A percentile compares a stretch with the other conserved stretches of the same genome.
These are phyloP conservation scores for Corythucha ciliata DNA, from an alignment of 2,888 invertebrate genomes.

Conservation along the genomic window DNA sequence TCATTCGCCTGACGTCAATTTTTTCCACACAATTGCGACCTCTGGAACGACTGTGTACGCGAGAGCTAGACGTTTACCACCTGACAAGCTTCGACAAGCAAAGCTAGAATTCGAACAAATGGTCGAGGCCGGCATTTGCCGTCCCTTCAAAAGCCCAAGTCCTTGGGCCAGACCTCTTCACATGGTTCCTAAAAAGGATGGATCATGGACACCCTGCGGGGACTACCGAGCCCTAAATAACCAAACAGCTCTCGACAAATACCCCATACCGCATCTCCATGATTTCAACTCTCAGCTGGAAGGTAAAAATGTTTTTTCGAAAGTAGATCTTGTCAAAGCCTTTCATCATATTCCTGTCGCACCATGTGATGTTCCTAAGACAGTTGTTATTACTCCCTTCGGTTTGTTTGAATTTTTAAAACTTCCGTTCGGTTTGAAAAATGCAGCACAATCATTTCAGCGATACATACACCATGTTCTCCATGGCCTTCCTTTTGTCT, in stretches of 20 bases:
- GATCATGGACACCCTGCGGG: slow-evolving; percentile 39
- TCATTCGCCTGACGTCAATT: not conserved
- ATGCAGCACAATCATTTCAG: slow-evolving; percentile 36
- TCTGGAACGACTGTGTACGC: slow-evolving; percentile 36
- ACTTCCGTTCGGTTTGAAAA: slow-evolving; percentile 31
- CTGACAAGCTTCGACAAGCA: slow-evolving; percentile 37
- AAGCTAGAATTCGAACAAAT: slow-evolving; percentile 14
- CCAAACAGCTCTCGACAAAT: slow-evolving; percentile 38
- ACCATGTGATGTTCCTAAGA: slow-evolving; percentile 26
- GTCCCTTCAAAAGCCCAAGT: slow-evolving; percentile 23
- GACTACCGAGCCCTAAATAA: slow-evolving; percentile 40
- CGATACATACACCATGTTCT: slow-evolving; percentile 34
- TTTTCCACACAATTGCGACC: slow-evolving; percentile 17
- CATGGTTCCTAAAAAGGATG: slow-evolving; percentile 19
- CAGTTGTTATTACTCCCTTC: slow-evolving; percentile 36
- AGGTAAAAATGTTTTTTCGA: slow-evolving; percentile 36
- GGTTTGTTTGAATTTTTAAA: slow-evolving; percentile 31
- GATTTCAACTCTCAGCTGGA: slow-evolving; percentile 35
- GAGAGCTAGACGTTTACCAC: slow-evolving; percentile 32
- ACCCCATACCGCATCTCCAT: slow-evolving; percentile 39
- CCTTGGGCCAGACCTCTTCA: slow-evolving; percentile 21
- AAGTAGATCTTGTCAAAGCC: slow-evolving; percentile 24
- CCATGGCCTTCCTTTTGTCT: slow-evolving; percentile 30
- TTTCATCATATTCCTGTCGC: slow-evolving; percentile 41
- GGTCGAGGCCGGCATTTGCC: slow-evolving; percentile 24